Percentiles rank a stretch among this genome's conserved stretches.
Evolutionary conservation across 2,113 vertebrate species (phyloP).

Genomic region (Ctenomys sociabilis): DNA sequence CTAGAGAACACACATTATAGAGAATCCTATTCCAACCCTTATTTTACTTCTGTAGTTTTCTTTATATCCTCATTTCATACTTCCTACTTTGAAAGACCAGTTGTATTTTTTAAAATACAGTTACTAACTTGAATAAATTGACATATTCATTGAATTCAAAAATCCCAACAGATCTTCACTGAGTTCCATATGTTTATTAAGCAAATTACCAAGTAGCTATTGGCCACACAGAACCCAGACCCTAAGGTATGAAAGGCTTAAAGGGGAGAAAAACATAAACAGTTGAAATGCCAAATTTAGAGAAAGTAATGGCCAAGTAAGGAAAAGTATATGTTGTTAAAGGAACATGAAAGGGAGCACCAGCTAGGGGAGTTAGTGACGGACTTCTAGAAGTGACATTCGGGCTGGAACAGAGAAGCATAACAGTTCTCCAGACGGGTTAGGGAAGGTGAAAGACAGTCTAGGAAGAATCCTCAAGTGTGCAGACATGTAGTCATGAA

Average conservation of each 20-base stretch:
- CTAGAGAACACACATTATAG: not conserved
- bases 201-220: not conserved
- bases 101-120: constrained; percentile 19
- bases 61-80: constrained; percentile 4
- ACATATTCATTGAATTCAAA: not conserved
- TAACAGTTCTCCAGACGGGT: not conserved
- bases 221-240: not conserved
- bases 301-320: not conserved
- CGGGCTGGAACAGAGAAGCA: not conserved
- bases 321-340: not conserved
- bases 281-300: not conserved
- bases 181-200: not conserved
- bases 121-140: constrained; percentile 28
- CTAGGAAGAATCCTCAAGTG: not conserved
- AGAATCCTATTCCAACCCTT: not conserved
- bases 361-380: not conserved
- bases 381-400: not conserved
- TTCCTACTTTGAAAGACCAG: not conserved
- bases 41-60: constrained; percentile 24
- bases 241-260: not conserved
- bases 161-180: constrained; percentile 9
- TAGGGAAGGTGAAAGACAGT: not conserved
- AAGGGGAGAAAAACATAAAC: not conserved
- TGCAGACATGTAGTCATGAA: not conserved
- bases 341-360: not conserved